These are phyloP conservation scores for Cyprinella venusta DNA, from an alignment of 2,797 vertebrate species.

Conservation along the genomic window DNA sequence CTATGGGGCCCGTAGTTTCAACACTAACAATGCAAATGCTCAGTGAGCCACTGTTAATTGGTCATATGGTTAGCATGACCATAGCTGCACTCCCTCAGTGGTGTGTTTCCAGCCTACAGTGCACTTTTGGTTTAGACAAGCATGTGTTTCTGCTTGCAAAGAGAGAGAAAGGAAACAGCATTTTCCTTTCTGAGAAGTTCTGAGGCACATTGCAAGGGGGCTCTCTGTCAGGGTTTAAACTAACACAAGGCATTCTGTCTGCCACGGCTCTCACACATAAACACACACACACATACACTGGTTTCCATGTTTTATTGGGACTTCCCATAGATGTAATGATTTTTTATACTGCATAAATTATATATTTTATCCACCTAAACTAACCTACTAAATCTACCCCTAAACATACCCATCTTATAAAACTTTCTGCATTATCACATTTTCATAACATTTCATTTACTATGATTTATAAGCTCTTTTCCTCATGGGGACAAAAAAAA, in stretches of 20 bases:
- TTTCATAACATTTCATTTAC: neutral
- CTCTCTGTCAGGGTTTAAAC: conserved; percentile 63
- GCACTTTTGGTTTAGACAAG: conserved; percentile 63
- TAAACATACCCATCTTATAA: neutral
- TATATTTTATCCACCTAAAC: neutral
- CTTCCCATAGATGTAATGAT: neutral
- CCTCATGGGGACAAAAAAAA: neutral
- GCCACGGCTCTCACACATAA: conserved; percentile 55
- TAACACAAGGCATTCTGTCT: conserved; percentile 67
- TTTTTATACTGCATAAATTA: neutral
- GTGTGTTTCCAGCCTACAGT: conserved; percentile 55
- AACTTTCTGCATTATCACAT: neutral
- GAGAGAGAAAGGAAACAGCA: conserved; percentile 47
- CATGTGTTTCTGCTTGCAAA: conserved; percentile 35
- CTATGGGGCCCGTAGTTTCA: conserved; percentile 49
- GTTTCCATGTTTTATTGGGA: neutral
- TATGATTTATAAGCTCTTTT: neutral
- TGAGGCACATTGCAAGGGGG: conserved; percentile 64
- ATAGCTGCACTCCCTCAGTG: conserved; percentile 51
- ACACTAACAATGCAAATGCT: conserved; percentile 71
- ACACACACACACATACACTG: conserved; percentile 42
- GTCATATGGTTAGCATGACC: conserved; percentile 57
- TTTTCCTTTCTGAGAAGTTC: conserved; percentile 62
- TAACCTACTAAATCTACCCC: neutral
- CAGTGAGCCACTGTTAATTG: conserved; percentile 52